Conservation (phyloP, 2,797 vertebrate genomes). For the Scyliorhinus canicula region DNA sequence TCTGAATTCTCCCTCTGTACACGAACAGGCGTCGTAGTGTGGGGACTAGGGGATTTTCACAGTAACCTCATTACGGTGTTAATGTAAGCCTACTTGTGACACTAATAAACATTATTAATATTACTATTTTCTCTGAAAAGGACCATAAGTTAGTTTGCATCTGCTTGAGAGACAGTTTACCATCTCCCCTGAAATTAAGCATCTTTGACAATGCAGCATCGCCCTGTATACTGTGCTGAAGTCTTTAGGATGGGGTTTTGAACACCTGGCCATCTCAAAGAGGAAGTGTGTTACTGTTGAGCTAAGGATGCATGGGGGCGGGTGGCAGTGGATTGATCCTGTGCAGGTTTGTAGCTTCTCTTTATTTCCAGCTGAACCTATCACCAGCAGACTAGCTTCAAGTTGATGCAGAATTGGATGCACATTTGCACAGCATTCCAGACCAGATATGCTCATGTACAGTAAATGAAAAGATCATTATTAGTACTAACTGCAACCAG, state of each 20-base stretch:
- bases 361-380: not conserved
- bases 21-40: too few species aligned
- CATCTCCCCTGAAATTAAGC: not conserved
- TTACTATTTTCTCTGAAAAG: not conserved
- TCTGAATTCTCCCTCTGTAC: too few species aligned
- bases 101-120: too few species aligned
- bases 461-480: slow-evolving; percentile 6
- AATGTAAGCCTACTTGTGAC: too few species aligned
- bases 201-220: not conserved
- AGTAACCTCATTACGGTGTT: too few species aligned
- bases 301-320: too few species aligned
- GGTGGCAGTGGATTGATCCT: not conserved
- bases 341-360: not conserved
- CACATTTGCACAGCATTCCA: not conserved
- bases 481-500: not conserved
- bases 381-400: not conserved
- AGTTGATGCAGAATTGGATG: not conserved
- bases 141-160: not conserved
- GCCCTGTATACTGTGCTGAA: not conserved
- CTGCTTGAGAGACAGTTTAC: not conserved
- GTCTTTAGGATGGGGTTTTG: not conserved
- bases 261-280: not conserved
- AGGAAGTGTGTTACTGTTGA: not conserved
- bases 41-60: too few species aligned
- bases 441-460: not conserved